These are phyloP conservation scores for Esox lucius DNA, from an alignment of 2,797 vertebrate genomes.

Conservation along the genomic window DNA sequence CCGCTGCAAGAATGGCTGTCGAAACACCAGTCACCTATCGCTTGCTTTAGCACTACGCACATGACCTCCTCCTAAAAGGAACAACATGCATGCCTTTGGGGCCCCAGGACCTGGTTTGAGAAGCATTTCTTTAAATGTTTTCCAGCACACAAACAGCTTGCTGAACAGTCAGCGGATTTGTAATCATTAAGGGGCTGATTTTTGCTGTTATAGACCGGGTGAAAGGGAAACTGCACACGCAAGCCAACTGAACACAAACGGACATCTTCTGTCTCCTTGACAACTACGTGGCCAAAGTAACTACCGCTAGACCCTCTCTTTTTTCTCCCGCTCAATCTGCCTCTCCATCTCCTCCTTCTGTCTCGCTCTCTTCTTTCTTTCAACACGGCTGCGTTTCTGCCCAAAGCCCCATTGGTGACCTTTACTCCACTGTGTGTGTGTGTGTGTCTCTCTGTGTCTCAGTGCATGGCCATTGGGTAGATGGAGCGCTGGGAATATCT, in stretches of 20 bases:
- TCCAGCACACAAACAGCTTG: not conserved
- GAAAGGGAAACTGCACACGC: not conserved
- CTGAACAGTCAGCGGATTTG: not conserved
- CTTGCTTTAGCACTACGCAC: too few relatives aligned
- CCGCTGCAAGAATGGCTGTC: too few relatives aligned
- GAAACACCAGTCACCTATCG: too few relatives aligned
- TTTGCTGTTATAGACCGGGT: constrained; percentile 42
- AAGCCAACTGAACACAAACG: too few relatives aligned
- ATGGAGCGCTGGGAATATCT: not conserved
- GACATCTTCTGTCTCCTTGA: constrained; percentile 59
- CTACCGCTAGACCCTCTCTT: not conserved
- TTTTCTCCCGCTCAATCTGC: not conserved
- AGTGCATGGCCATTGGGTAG: not conserved
- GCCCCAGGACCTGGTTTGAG: too few relatives aligned
- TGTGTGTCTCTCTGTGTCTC: not conserved
- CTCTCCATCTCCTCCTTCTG: not conserved
- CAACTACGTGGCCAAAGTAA: constrained; percentile 54
- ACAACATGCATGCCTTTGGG: too few relatives aligned
- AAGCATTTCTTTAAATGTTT: not conserved
- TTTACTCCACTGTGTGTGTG: not conserved
- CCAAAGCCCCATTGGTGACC: constrained; percentile 8
- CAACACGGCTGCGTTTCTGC: not conserved
- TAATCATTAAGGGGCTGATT: constrained; percentile 39
- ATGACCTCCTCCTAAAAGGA: too few relatives aligned
- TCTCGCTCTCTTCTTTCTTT: not conserved